A percentile compares a stretch with the other conserved stretches of the same genome.
phyloP scores from a whole-genome alignment of 2,888 invertebrate species.

The Nematopogon swammerdamellus region DNA sequence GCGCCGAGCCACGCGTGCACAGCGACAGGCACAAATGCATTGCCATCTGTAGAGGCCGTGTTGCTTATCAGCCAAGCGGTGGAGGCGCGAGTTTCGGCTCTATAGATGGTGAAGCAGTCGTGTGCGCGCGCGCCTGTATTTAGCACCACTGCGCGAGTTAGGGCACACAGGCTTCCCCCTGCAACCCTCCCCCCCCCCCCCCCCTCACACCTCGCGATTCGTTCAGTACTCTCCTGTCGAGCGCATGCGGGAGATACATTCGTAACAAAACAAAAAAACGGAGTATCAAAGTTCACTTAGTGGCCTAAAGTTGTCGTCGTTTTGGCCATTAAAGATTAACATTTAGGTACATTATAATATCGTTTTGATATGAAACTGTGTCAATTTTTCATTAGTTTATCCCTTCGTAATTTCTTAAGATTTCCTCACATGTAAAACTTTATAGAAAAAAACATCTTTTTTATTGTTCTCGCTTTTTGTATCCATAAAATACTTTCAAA shows the following conservation, averaged over 20 bases:
- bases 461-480: slow-evolving; percentile 55
- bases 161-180: background rate
- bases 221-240: background rate
- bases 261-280: slow-evolving; percentile 49
- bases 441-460: slow-evolving; percentile 51
- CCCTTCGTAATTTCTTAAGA: slow-evolving; percentile 33
- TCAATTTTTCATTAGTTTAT: slow-evolving; percentile 34
- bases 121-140: slow-evolving; percentile 1
- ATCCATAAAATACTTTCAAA: slow-evolving; percentile 55
- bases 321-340: slow-evolving; percentile 16
- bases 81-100: too few species aligned
- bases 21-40: too few species aligned
- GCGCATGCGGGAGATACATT: slow-evolving; percentile 27
- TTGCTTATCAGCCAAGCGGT: too few species aligned
- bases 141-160: background rate
- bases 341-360: slow-evolving; percentile 32
- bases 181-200: background rate
- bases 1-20: too few species aligned
- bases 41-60: too few species aligned
- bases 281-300: slow-evolving; percentile 34
- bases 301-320: slow-evolving; percentile 15
- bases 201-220: background rate
- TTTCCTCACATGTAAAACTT: slow-evolving; percentile 49
- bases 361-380: slow-evolving; percentile 49
- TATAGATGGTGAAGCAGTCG: too few species aligned